Base-by-base conservation (phyloP, 2,888 invertebrate species). In the Drosophila mulleri region DNA sequence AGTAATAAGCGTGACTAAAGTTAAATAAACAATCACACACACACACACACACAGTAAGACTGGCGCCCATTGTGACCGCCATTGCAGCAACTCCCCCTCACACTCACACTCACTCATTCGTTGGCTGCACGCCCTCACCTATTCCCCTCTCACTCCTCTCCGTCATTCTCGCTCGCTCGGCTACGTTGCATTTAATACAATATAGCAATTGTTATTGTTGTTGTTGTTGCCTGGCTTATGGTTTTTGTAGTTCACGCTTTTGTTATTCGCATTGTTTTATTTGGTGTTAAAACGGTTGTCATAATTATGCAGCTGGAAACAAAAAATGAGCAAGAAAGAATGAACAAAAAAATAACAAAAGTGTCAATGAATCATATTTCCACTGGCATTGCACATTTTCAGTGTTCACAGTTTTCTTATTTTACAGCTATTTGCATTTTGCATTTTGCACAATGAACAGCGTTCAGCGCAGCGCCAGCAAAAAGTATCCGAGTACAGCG, bases 341-440 rank as follows among this genome's bases (percentile, higher is more conserved):
- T 3, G 1, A 35, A 35, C 12, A 35, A 35, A 32, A 32, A 29
- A 29, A 29, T 0, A 14, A 16, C 65, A 57, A 35, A 66, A 45
- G 56, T 85, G 86, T 88, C 90, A 90, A 82, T 87, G 90, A 87
- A 87, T 87, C 90, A 88, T 78, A 89, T 87, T 87, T 90, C 88
- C 90, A 80, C 64, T 88, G 83, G 77, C 83, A 78, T 83, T 90
- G 87, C 90, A 90, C 72, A 75, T 88, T 89, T 82, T 68, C 41
- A 72, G 63, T 71, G 88, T 83, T 82, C 63, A 48, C 62, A 54
- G 29, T 60, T 67, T 54, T 72, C 42, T 67, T 65, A 58, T 67
- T 73, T 73, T 64, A 76, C 45, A 23, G 52, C 42, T 54, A 58
- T 67, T 42, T 48, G 68, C 75, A 60, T 39, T 79, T 61, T 79